Evolutionary conservation across 1,140 invertebrate genomes (phyloP), one percentile per base, ranked within the genome.

Genomic region (Euura saliciscinereae): DNA sequence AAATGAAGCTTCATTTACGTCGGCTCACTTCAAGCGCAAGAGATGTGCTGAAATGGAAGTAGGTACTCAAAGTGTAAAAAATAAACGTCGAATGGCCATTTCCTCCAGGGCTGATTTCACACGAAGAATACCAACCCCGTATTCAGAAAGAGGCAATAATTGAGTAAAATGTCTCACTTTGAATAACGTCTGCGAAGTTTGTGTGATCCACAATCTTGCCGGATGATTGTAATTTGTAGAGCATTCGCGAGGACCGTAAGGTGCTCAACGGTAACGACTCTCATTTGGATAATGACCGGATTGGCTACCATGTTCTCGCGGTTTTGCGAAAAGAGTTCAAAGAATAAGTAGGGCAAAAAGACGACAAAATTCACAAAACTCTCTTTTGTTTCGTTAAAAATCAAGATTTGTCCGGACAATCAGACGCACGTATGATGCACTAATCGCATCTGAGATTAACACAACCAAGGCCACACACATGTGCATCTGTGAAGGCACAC

Each of bases 201-300:
- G 51, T 67, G 42, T 67, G 7, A 4, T 67, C 43, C 8, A 44
- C 7, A 11, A 67, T 67, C 66, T 67, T 45, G 46, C 73, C 46
- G 28, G 73, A 75, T 67, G 74, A 75, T 76, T 44, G 71, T 75
- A 75, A 76, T 76, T 75, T 76, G 75, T 75, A 69, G 44, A 43
- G 6, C 43, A 28, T 13, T 70, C 28, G 46, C 74, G 51, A 45
- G 45, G 66, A 28, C 13, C 66, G 13, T 75, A 1, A 73, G 75
- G 69, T 73, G 75, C 69, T 69, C 69, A 44, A 6, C 74, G 70
- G 71, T 59, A 77, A 75, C 71, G 75, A 73, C 73, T 44, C 75
- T 68, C 74, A 59, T 77, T 59, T 69, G 45, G 69, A 68, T 77
- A 77, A 77, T 75, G 75, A 75, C 69, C 68, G 75, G 74, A 75